Evolutionary conservation across 2,888 invertebrate species (phyloP), one percentile per base, ranked within the genome.

Genomic region (Callinectes sapidus): DNA sequence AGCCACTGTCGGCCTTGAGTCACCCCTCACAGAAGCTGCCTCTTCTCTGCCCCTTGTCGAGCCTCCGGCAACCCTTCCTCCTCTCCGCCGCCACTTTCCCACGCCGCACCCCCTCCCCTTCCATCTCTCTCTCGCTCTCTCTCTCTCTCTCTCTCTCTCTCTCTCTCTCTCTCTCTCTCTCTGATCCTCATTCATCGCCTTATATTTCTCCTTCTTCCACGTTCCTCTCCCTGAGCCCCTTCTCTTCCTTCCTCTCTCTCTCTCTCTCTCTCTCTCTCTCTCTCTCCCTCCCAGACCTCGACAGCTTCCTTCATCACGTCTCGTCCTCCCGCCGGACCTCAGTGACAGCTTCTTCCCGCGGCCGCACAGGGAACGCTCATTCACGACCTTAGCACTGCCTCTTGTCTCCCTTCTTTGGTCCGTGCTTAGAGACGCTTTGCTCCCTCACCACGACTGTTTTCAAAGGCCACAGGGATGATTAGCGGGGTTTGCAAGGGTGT

Each of bases 301-400:
- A 61, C 89, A 89, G 89, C 89, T 89, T 89, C 71, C 71, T 71
- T 89, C 89, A 71, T 39, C 89, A 71, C 89, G 39, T 66, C 89
- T 39, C 89, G n/a, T 71, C 71, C 28, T 71, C 61, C 32, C 32
- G 16, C 54, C 71, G 71, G 71, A n/a, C 71, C 28, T n/a, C 71
- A 28, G 71, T 77, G 71, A 77, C 71, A 28, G 28, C 71, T 77
- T 77, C 71, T 28, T 77, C 71, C 71, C 28, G 71, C n/a, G 10
- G 71, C 32, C 13, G 71, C 28, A 13, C 28, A 77, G 28, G 71
- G 61, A 61, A 23, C 18, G 23, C 23, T 61, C 23, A 61, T 13
- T 61, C 61, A 61, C 61, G 61, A 32, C 32, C 35, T 85, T 16
- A 85, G 85, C 10, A 85, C 39, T 54, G 23, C 28, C 87, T 54